phyloP scores from a whole-genome alignment of 2,797 vertebrate species.

The Arnoldichthys spilopterus region DNA sequence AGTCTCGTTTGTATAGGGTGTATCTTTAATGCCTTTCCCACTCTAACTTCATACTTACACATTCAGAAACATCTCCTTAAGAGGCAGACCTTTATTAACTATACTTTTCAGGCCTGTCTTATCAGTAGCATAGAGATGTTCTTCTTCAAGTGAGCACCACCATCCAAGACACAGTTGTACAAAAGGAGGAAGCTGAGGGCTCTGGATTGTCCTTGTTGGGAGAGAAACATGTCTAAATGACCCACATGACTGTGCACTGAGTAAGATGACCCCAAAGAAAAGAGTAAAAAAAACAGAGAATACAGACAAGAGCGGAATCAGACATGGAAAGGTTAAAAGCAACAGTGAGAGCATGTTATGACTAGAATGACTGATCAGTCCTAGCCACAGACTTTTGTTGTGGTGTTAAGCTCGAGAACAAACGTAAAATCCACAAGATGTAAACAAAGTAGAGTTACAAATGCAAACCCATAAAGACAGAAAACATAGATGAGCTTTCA shows the following conservation, averaged over 20 bases:
- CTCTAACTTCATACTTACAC: neutral
- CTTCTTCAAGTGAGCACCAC: conserved; percentile 13
- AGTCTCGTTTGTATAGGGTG: neutral
- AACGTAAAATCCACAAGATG: neutral
- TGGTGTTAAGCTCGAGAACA: neutral
- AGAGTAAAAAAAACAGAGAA: neutral
- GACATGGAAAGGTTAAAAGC: neutral
- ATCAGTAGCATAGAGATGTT: neutral
- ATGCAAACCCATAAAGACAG: conserved; percentile 1
- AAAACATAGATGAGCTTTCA: conserved; percentile 1
- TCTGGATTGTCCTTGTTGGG: neutral
- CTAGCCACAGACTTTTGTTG: conserved; percentile 12
- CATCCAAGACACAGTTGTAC: conserved; percentile 1
- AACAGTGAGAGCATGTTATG: conserved; percentile 29
- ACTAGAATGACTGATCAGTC: conserved; percentile 18
- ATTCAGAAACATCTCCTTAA: conserved; percentile 4
- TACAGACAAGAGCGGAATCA: neutral
- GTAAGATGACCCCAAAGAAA: conserved; percentile 19
- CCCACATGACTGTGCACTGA: conserved; percentile 36
- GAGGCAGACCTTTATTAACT: neutral
- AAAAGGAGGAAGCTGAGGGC: conserved; percentile 14
- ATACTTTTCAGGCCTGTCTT: neutral
- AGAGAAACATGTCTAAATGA: conserved; percentile 20
- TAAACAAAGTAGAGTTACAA: neutral
- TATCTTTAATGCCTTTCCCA: neutral